These are phyloP conservation scores for Chrysina gloriosa DNA, from an alignment of 2,888 invertebrate genomes.

Conservation along the genomic window DNA sequence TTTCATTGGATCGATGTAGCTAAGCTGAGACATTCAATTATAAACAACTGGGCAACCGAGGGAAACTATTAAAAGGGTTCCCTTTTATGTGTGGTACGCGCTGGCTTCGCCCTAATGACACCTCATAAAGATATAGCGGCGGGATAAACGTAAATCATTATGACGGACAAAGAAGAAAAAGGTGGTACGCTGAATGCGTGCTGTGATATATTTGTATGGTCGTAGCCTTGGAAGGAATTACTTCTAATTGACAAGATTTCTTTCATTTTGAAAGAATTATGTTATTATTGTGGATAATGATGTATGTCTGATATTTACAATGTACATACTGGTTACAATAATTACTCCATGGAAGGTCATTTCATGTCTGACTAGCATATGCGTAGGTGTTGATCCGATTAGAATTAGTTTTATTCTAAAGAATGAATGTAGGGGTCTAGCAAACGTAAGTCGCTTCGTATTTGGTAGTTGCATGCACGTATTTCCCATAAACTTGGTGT, in stretches of 20 bases:
- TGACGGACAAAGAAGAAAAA: constrained; percentile 2
- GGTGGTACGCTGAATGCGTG: background rate
- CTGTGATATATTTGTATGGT: background rate
- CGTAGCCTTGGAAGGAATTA: background rate
- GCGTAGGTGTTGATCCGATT: no score
- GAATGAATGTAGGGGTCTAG: no score
- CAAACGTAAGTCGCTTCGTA: no score
- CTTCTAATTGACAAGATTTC: background rate
- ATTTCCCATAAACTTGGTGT: no score
- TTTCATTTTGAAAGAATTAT: background rate
- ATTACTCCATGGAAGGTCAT: no score
- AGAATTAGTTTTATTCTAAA: no score
- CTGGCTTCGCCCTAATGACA: constrained; percentile 16
- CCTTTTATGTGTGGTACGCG: constrained; percentile 2
- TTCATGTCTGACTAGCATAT: no score
- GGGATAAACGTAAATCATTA: constrained; percentile 27
- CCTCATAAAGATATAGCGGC: constrained; percentile 14
- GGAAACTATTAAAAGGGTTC: constrained; percentile 10
- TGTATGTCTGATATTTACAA: no score
- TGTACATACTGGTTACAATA: background rate
- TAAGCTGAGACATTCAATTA: constrained; percentile 9
- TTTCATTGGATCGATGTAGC: background rate
- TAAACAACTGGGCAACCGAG: constrained; percentile 5
- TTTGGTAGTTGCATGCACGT: no score
- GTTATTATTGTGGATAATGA: no score